Percentiles rank a stretch among this genome's conserved stretches.
These are phyloP conservation scores for Botrylloides violaceus DNA, from an alignment of 23 tunicate species.

Conservation along the genomic window DNA sequence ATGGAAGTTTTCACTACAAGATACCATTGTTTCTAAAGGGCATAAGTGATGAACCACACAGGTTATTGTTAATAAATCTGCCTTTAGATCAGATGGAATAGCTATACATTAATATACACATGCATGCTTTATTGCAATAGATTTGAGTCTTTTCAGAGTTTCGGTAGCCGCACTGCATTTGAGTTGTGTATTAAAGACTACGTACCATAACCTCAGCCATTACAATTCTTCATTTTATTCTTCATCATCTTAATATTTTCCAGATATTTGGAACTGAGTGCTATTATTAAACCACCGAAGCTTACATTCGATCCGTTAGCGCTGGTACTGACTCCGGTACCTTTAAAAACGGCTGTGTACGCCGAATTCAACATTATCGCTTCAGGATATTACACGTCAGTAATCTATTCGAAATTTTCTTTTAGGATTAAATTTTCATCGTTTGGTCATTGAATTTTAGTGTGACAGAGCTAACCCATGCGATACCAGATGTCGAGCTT, in stretches of 20 bases:
- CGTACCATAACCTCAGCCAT: too few relatives aligned
- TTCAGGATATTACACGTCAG: constrained; percentile 62
- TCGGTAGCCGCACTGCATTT: too few relatives aligned
- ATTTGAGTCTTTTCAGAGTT: too few relatives aligned
- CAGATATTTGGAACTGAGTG: constrained; percentile 51
- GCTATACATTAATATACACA: too few relatives aligned
- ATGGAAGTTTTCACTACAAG: constrained; percentile 55
- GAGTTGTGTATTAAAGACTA: too few relatives aligned
- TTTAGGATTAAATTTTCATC: constrained; percentile 1
- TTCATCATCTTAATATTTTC: too few relatives aligned
- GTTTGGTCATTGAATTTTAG: constrained; percentile 13
- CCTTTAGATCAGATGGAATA: too few relatives aligned
- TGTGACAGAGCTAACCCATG: constrained; percentile 26
- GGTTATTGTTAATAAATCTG: constrained; percentile 32
- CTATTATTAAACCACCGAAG: constrained; percentile 44
- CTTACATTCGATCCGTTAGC: constrained; percentile 75
- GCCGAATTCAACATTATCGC: constrained; percentile 84
- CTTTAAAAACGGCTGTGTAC: constrained; percentile 69
- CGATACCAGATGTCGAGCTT: constrained; percentile 65
- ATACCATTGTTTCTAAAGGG: constrained; percentile 56
- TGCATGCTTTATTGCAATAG: too few relatives aligned
- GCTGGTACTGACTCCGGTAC: constrained; percentile 83
- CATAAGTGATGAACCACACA: constrained; percentile 53
- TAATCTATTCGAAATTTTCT: background rate
- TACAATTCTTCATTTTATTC: too few relatives aligned